A percentile compares a stretch with the other conserved stretches of the same genome.
These are phyloP conservation scores for Spongilla lacustris DNA, from an alignment of 37 sponge, comb jelly and placozoan genomes.

Conservation along the genomic window DNA sequence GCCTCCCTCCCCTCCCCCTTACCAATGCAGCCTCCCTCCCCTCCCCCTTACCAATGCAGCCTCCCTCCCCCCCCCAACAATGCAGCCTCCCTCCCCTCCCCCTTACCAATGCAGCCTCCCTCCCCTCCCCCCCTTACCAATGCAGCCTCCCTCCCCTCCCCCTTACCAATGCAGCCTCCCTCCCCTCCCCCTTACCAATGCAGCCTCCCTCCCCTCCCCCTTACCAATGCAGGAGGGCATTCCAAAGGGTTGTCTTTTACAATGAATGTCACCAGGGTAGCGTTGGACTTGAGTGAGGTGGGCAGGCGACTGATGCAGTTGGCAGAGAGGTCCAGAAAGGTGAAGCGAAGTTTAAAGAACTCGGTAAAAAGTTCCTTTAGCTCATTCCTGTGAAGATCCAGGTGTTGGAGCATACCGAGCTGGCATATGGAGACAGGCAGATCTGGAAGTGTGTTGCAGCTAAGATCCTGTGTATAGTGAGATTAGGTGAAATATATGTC, in stretches of 20 bases:
- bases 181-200: not conserved
- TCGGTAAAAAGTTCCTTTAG: slow-evolving; percentile 37
- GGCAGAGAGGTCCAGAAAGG: slow-evolving; percentile 54
- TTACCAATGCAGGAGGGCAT: slow-evolving; percentile 63
- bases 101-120: too few species aligned
- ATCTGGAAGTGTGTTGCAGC: slow-evolving; percentile 63
- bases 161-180: not conserved
- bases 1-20: not conserved
- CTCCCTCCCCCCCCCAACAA: too few species aligned
- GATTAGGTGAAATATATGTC: not conserved
- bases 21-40: not conserved
- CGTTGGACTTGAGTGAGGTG: slow-evolving; percentile 28
- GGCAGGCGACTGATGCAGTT: slow-evolving; percentile 60
- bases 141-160: too few species aligned
- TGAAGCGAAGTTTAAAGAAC: too few species aligned
- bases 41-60: too few species aligned
- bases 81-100: too few species aligned
- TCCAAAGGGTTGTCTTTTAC: slow-evolving; percentile 70
- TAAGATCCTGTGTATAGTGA: slow-evolving; percentile 33
- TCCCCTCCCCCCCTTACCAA: too few species aligned
- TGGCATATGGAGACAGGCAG: slow-evolving; percentile 55
- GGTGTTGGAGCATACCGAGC: slow-evolving; percentile 35
- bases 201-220: not conserved
- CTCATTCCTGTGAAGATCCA: slow-evolving; percentile 68
- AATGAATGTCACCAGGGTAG: slow-evolving; percentile 27